phyloP scores from a whole-genome alignment of 1,140 invertebrate species.

The Trissolcus basalis region DNA sequence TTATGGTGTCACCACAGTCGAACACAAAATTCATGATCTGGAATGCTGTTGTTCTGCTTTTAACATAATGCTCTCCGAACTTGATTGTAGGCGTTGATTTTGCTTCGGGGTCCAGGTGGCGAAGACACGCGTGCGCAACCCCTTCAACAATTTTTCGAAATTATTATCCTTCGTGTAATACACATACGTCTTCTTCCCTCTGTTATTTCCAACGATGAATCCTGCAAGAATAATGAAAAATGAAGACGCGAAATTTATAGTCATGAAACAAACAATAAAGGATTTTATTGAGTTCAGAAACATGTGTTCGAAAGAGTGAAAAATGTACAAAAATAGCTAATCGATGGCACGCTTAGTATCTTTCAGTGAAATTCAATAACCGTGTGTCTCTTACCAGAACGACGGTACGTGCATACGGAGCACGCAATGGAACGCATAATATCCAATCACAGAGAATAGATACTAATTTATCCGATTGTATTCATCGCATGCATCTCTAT shows the following conservation, averaged over 20 bases:
- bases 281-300: too few species aligned
- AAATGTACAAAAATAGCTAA: too few species aligned
- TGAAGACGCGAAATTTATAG: too few species aligned
- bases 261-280: too few species aligned
- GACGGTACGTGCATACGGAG: conserved; percentile 15
- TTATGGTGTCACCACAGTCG: conserved; percentile 66
- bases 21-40: conserved; percentile 62
- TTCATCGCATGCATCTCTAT: conserved; percentile 53
- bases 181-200: too few species aligned
- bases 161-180: not conserved
- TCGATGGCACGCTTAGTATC: too few species aligned
- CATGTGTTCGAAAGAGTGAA: too few species aligned
- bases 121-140: conserved; percentile 19
- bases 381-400: not conserved
- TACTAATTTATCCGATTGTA: conserved; percentile 70
- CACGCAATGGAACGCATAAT: conserved; percentile 58
- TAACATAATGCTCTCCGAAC: conserved; percentile 68
- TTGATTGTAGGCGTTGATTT: conserved; percentile 64
- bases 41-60: conserved; percentile 56
- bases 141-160: not conserved
- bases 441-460: conserved; percentile 71
- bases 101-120: conserved; percentile 63
- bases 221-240: too few species aligned
- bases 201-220: too few species aligned
- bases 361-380: too few species aligned